Evolutionary conservation across 2,888 invertebrate species (phyloP), one percentile per base, ranked within the genome.

Genomic region (Heliothis peltigera): DNA sequence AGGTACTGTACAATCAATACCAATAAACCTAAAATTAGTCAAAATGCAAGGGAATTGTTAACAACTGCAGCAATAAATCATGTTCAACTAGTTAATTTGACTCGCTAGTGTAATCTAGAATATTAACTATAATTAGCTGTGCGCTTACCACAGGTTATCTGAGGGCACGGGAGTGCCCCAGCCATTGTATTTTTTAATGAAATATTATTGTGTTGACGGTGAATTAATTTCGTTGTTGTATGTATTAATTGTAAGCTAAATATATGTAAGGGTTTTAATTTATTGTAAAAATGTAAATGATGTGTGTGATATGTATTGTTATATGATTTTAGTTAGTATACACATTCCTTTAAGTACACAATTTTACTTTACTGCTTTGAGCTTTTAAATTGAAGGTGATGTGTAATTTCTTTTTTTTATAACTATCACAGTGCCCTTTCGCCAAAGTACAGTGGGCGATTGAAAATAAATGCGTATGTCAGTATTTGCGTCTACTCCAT

Each of bases 221-320:
- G 35, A 48, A 61, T 53, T 43, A 49, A 2, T 46, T 48, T 46
- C 8, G 19, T 58, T 39, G 28, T 48, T 64, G 47, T 53, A 49
- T 42, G 15, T 39, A 35, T 19, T 58, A 48, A 21, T 35, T 44
- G 18, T 48, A 53, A 59, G 22, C 21, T n/a, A n/a, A 39, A 8
- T 70, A 70, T 19, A 54, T 15, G 2, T 63, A 71, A 71, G 55
- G 7, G 18, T 49, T 21, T 28, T 64, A 49, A 65, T 58, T 64
- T 64, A 57, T 64, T 64, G 22, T 28, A n/a, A n/a, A n/a, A n/a
- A n/a, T n/a, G n/a, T n/a, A n/a, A n/a, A n/a, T n/a, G n/a, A n/a
- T n/a, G n/a, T n/a, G 28, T 35, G 25, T 54, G 10, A 32, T 2
- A 10, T 52, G 25, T 19, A 5, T 42, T 25, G 32, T 44, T 54